Evolutionary conservation across 2,797 vertebrate species (phyloP), one percentile per base, ranked within the genome.

Genomic region (Danio choprae): DNA sequence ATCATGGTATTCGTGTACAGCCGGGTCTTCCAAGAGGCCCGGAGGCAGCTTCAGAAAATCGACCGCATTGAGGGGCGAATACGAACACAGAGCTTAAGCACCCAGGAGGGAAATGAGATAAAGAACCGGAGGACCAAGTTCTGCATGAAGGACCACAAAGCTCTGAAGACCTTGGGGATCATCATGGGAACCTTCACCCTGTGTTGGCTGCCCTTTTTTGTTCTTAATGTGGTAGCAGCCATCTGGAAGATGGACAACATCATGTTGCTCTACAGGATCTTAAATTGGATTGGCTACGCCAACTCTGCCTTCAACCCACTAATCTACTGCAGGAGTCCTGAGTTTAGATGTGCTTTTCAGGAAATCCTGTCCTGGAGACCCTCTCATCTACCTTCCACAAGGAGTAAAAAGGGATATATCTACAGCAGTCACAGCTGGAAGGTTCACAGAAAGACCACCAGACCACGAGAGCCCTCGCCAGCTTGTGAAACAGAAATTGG

Each of bases 101-200:
- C 51, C 7, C 82, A 70, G 60, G 81, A 77, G 5, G 60, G 56
- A 58, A 80, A 16, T 62, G 91, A 69, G 82, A 85, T 38, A 87
- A 89, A 82, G 76, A 89, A 18, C 82, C 85, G 90, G 69, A 89
- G 87, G 65, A 90, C 89, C 16, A 97, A 95, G 87, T 97, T 98
- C 87, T 93, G 90, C 84, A 82, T 98, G 77, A 98, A 95, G 87
- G 98, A 99, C 73, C 98, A 98, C 88, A 99, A 99, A 87, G 98
- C 98, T 18, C 92, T 99, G 56, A 99, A 97, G 88, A 99, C 98
- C 1, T 83, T 99, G 56, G 98, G 98, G 75, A 98, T 99, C 88
- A 99, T 99, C 87, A 99, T 99, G 98, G 98, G 98, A 72, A 97
- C 94, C 1, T 99, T 99, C 89, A 99, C 97, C 0, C 84, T 99